These are phyloP conservation scores for Bembecia ichneumoniformis DNA, from an alignment of 2,888 invertebrate genomes.

Conservation along the genomic window DNA sequence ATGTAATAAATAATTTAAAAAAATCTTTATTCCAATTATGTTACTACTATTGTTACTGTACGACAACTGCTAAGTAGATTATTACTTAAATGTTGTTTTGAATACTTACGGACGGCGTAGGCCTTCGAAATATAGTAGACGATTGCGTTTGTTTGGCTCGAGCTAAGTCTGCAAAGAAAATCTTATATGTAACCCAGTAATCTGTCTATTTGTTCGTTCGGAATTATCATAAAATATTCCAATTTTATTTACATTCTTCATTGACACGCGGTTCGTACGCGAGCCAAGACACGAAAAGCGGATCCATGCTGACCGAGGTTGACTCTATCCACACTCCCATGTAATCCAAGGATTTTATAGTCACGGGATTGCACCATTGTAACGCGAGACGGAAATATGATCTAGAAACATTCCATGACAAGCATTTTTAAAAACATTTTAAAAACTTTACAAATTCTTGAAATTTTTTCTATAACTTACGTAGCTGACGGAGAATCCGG, in stretches of 20 bases:
- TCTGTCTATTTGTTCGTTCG: no score
- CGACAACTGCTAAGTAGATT: no score
- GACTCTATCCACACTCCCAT: slow-evolving; percentile 43
- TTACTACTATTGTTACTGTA: no score
- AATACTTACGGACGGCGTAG: slow-evolving; percentile 35
- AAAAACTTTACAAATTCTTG: no score
- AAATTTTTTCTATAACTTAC: slow-evolving; percentile 25
- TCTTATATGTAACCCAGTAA: no score
- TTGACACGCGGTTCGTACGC: slow-evolving; percentile 54
- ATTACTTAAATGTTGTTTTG: no score
- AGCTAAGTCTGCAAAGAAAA: background rate
- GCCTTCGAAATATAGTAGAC: slow-evolving; percentile 13
- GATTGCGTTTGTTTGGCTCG: background rate
- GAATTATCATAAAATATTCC: no score
- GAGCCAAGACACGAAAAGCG: slow-evolving; percentile 77
- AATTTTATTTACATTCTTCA: background rate
- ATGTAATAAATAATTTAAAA: no score
- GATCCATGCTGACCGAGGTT: slow-evolving; percentile 64
- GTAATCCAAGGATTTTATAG: slow-evolving; percentile 31
- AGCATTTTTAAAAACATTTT: no score
- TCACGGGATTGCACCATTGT: slow-evolving; percentile 32
- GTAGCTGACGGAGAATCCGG: slow-evolving; percentile 37
- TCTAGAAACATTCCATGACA: slow-evolving; percentile 22
- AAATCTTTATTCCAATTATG: no score
- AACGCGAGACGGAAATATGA: slow-evolving; percentile 36